These are phyloP conservation scores for Amblyornis subalaris DNA, from an alignment of 2,113 vertebrate genomes.

Conservation along the genomic window DNA sequence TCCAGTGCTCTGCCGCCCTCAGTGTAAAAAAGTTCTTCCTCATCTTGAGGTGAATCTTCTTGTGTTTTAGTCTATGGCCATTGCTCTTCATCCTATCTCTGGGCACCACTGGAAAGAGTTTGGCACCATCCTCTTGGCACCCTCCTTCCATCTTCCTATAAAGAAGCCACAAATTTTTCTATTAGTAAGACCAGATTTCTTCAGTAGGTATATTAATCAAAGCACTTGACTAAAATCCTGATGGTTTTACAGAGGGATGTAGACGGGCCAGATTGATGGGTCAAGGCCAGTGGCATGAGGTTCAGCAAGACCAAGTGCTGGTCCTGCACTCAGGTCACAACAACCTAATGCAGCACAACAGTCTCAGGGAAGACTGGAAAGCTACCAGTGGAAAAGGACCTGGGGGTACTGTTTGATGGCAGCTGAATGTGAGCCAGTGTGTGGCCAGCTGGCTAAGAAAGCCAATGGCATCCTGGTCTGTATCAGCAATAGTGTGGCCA, in stretches of 20 bases:
- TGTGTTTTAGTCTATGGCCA: background rate
- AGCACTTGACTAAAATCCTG: background rate
- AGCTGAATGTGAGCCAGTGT: accelerated
- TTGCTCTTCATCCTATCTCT: background rate
- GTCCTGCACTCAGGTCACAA: background rate
- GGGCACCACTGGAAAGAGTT: background rate
- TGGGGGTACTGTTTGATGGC: accelerated
- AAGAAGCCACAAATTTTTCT: background rate
- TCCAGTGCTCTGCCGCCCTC: background rate
- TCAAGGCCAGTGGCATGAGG: background rate
- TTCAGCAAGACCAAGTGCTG: background rate
- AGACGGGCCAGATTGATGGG: accelerated
- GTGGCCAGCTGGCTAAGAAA: background rate
- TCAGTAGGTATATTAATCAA: background rate
- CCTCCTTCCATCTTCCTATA: background rate
- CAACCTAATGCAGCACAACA: accelerated
- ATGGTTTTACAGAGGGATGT: background rate
- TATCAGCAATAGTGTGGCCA: background rate
- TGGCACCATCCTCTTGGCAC: background rate
- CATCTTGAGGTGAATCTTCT: background rate
- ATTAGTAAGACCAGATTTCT: background rate
- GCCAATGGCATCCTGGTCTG: accelerated
- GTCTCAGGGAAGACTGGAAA: background rate
- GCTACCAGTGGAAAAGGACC: accelerated
- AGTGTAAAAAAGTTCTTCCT: background rate